Conservation (phyloP, 2,888 invertebrate species). For the Nephrotoma flavescens region DNA sequence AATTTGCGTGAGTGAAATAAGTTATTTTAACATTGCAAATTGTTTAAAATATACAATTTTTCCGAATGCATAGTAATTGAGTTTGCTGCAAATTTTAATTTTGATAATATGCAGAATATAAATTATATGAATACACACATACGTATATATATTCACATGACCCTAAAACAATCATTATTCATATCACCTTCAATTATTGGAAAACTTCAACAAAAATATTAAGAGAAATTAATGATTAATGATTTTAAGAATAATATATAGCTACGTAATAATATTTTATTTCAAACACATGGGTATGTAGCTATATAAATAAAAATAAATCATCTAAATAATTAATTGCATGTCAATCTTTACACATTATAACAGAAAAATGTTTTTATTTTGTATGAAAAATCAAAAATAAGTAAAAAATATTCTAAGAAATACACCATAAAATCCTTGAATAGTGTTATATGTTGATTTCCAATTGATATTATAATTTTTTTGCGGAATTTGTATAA, state of each 20-base stretch:
- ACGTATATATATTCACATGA: neutral
- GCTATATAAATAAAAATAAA: neutral
- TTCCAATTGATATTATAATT: neutral
- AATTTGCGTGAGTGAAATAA: too few relatives aligned
- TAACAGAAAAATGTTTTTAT: neutral
- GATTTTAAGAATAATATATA: neutral
- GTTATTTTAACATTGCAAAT: too few relatives aligned
- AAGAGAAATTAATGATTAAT: slow-evolving; percentile 2
- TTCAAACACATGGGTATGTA: neutral
- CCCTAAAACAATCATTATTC: slow-evolving; percentile 1
- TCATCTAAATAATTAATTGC: slow-evolving; percentile 4
- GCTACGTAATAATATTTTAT: neutral
- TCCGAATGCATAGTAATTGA: too few relatives aligned
- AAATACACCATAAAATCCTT: neutral
- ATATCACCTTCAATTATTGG: slow-evolving; percentile 4
- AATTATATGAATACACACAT: neutral
- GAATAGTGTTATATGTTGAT: neutral
- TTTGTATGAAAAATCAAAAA: neutral
- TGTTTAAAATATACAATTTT: too few relatives aligned
- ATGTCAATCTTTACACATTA: neutral
- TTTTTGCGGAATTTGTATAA: neutral
- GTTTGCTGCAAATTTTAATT: neutral
- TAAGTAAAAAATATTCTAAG: neutral
- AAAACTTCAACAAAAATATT: slow-evolving; percentile 2
- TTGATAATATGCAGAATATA: neutral